phyloP scores from a whole-genome alignment of 2,888 invertebrate species.

The Periphyllus acericola region DNA sequence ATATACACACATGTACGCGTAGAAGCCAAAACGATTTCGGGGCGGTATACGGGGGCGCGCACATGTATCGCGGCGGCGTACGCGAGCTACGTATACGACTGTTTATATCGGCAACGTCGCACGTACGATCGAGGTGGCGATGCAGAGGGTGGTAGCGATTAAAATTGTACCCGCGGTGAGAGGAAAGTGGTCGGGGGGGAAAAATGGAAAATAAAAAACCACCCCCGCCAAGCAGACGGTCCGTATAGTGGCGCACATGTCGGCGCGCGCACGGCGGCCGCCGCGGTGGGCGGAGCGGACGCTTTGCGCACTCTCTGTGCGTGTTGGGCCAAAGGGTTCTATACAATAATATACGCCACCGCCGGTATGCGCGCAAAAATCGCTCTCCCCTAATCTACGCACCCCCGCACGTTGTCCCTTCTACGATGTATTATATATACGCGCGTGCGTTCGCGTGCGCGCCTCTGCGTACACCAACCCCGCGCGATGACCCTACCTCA shows the following conservation, averaged over 20 bases:
- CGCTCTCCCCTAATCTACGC: slow-evolving; percentile 33
- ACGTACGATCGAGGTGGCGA: neutral
- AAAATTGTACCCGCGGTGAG: neutral
- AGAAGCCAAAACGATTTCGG: slow-evolving; percentile 16
- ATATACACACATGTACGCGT: neutral
- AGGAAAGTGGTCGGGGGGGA: too few species aligned
- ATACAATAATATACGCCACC: neutral
- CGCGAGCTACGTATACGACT: too few species aligned
- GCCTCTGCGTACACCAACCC: neutral
- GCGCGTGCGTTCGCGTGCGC: neutral
- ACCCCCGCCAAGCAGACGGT: slow-evolving; percentile 1
- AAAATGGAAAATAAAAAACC: neutral
- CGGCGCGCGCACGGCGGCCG: neutral
- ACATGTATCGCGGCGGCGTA: neutral
- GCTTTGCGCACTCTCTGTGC: slow-evolving; percentile 32
- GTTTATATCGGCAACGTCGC: slow-evolving; percentile 39
- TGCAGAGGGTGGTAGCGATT: neutral
- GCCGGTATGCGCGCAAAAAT: slow-evolving; percentile 35
- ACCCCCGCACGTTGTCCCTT: neutral
- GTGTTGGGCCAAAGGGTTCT: neutral
- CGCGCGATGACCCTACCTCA: neutral
- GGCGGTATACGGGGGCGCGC: neutral
- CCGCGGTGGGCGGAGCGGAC: slow-evolving; percentile 32
- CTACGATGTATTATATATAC: neutral
- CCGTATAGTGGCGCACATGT: neutral